Conservation (phyloP, 2,888 invertebrate genomes). For the Magallana nippona region DNA sequence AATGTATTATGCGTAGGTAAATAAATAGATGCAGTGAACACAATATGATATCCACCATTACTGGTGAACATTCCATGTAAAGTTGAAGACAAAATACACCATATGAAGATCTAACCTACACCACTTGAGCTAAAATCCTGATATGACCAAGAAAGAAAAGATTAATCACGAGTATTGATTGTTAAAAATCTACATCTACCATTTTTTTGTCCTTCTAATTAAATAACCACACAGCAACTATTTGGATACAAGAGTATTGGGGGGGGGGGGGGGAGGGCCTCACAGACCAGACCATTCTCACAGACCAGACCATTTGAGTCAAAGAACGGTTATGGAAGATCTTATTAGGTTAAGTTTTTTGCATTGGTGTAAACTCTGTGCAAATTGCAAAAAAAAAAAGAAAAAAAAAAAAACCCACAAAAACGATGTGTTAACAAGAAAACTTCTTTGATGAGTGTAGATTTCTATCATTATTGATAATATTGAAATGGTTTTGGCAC, state of each 20-base stretch:
- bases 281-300: not conserved
- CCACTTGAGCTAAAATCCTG: too few relatives aligned
- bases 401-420: too few relatives aligned
- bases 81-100: not conserved
- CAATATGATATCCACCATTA: not conserved
- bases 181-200: not conserved
- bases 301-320: not conserved
- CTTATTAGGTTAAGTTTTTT: too few relatives aligned
- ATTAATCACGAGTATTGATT: not conserved
- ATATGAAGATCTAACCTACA: not conserved
- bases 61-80: not conserved
- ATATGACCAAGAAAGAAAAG: too few relatives aligned
- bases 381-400: too few relatives aligned
- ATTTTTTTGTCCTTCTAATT: not conserved
- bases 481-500: too few relatives aligned
- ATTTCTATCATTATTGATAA: too few relatives aligned
- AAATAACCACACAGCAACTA: not conserved
- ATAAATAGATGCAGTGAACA: conserved; percentile 20
- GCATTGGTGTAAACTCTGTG: too few relatives aligned
- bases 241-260: conserved; percentile 12
- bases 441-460: too few relatives aligned
- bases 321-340: not conserved
- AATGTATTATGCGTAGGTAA: conserved; percentile 33
- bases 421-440: too few relatives aligned
- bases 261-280: not conserved